These are phyloP conservation scores for Catharus ustulatus DNA, from an alignment of 2,797 vertebrate species.

Conservation along the genomic window DNA sequence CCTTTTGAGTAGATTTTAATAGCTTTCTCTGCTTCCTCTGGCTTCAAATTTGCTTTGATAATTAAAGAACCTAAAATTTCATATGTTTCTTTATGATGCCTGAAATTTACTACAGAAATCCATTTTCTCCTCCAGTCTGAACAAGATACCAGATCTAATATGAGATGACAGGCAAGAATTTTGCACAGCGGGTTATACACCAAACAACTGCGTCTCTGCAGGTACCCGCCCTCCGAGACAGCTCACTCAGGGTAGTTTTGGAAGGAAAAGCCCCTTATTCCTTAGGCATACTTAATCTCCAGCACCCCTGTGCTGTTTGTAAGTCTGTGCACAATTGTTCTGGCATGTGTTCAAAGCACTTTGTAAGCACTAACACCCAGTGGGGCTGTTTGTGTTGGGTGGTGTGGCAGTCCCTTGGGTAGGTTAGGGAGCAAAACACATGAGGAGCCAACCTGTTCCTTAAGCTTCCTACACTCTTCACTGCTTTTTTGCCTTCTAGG, in stretches of 20 bases:
- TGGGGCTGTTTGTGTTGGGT: neutral
- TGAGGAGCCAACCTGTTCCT: neutral
- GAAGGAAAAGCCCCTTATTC: neutral
- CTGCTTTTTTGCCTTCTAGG: neutral
- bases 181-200: accelerated
- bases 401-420: neutral
- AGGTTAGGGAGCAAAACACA: neutral
- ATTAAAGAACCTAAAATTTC: neutral
- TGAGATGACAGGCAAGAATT: neutral
- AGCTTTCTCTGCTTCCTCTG: neutral
- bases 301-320: neutral
- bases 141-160: neutral
- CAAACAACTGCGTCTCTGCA: neutral
- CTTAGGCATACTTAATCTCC: neutral
- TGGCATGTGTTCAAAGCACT: neutral
- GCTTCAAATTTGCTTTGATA: neutral
- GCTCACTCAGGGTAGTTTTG: neutral
- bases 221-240: accelerated
- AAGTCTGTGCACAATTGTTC: neutral
- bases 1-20: neutral
- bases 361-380: neutral
- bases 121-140: constrained; percentile 5
- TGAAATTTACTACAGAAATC: constrained; percentile 8
- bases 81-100: neutral
- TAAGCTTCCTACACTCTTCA: neutral